Evolutionary conservation across 2,888 invertebrate species (phyloP).

Genomic region (Palloptera scutellata): DNA sequence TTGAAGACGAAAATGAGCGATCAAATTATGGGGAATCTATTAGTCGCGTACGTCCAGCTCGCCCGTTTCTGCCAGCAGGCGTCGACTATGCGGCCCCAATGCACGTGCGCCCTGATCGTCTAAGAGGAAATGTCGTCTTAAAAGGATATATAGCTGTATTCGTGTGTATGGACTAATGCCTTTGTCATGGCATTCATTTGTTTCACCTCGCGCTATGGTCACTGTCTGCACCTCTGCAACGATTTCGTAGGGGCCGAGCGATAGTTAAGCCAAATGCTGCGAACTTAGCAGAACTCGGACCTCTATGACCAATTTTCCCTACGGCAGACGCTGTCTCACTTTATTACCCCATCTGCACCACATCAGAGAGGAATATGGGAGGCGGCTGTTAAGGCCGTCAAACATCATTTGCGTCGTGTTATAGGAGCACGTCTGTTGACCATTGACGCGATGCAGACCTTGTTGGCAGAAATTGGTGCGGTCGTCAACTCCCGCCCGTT

Average conservation of each 20-base stretch:
- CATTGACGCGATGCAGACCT: constrained; percentile 44
- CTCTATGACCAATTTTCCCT: constrained; percentile 17
- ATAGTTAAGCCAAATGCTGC: constrained; percentile 23
- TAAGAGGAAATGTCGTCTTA: constrained; percentile 16
- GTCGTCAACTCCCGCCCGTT: constrained; percentile 27
- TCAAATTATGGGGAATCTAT: constrained; percentile 26
- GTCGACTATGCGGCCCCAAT: constrained; percentile 25
- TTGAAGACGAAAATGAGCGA: constrained; percentile 2
- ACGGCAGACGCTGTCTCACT: constrained; percentile 41
- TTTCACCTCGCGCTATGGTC: constrained; percentile 24
- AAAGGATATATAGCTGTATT: no score
- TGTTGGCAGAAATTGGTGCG: constrained; percentile 41
- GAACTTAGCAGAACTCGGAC: constrained; percentile 7
- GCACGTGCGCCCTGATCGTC: constrained; percentile 1
- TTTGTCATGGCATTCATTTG: constrained; percentile 30
- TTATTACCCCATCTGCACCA: constrained; percentile 22
- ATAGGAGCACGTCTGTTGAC: constrained; percentile 14
- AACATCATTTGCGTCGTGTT: constrained; percentile 29
- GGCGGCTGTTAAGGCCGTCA: constrained; percentile 1
- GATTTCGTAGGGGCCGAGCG: constrained; percentile 27
- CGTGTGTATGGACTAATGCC: constrained; percentile 24
- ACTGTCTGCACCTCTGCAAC: constrained; percentile 25
- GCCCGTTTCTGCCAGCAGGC: constrained; percentile 27
- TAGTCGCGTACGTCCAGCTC: constrained; percentile 26
- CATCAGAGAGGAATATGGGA: constrained; percentile 7